Evolutionary conservation across 2,797 vertebrate species (phyloP).

Genomic region (Pagetopsis macropterus): DNA sequence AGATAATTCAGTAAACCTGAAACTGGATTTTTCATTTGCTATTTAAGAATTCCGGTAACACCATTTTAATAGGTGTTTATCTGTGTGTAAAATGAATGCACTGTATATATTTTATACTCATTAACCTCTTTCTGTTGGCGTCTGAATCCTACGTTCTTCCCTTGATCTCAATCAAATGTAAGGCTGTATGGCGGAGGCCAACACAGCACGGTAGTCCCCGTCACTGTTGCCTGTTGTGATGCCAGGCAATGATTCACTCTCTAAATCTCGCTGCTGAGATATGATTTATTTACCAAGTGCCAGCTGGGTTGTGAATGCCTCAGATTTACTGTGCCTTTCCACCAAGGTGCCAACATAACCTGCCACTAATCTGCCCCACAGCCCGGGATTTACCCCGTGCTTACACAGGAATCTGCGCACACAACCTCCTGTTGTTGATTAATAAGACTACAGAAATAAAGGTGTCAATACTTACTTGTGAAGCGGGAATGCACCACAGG

Average conservation of each 20-base stretch:
- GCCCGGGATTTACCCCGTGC: constrained; percentile 48
- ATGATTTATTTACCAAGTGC: constrained; percentile 49
- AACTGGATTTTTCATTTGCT: neutral
- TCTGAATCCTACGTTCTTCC: neutral
- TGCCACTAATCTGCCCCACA: constrained; percentile 58
- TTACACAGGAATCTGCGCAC: constrained; percentile 19
- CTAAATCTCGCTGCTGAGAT: constrained; percentile 55
- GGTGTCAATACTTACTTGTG: constrained; percentile 15
- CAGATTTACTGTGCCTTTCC: constrained; percentile 54
- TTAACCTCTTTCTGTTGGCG: constrained; percentile 7
- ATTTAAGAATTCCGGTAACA: neutral
- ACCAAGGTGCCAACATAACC: constrained; percentile 56
- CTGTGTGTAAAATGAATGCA: neutral
- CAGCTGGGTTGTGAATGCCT: constrained; percentile 56
- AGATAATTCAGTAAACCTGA: neutral
- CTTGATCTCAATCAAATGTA: constrained; percentile 1
- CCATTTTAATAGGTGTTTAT: neutral
- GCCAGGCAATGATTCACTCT: constrained; percentile 54
- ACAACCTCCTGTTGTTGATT: constrained; percentile 10
- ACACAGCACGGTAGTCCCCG: neutral
- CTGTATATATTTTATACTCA: neutral
- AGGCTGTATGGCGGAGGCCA: neutral
- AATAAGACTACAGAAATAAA: constrained; percentile 34
- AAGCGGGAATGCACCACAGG: neutral
- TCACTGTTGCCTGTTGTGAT: constrained; percentile 34